phyloP scores from a whole-genome alignment of 2,888 invertebrate genomes.

The Osedax frankpressi region DNA sequence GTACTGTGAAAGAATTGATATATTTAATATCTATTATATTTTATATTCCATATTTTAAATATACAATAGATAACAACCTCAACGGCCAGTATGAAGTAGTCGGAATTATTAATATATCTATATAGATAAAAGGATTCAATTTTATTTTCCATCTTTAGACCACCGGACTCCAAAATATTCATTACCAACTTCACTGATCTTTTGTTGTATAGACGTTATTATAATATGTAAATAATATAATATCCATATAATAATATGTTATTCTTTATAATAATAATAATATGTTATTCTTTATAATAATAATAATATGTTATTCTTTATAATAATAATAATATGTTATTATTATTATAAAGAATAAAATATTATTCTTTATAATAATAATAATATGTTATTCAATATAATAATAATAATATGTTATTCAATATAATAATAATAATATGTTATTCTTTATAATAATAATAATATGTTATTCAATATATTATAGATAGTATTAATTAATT shows the following conservation, averaged over 20 bases:
- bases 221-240: too few relatives aligned
- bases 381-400: too few relatives aligned
- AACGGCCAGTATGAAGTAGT: constrained; percentile 38
- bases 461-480: background rate
- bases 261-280: too few relatives aligned
- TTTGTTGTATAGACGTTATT: constrained; percentile 12
- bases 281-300: too few relatives aligned
- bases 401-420: background rate
- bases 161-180: constrained; percentile 36
- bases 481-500: background rate
- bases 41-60: too few relatives aligned
- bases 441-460: too few relatives aligned
- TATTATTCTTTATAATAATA: too few relatives aligned
- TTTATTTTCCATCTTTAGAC: constrained; percentile 28
- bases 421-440: too few relatives aligned
- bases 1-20: constrained; percentile 29
- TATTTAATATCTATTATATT: background rate
- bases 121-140: constrained; percentile 37
- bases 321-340: too few relatives aligned
- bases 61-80: constrained; percentile 32
- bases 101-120: constrained; percentile 35
- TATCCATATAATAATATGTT: too few relatives aligned
- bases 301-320: too few relatives aligned
- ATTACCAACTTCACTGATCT: constrained; percentile 34
- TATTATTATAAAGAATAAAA: too few relatives aligned